Base-by-base conservation (phyloP, 2,113 vertebrate genomes). In the Macaca mulatta region DNA sequence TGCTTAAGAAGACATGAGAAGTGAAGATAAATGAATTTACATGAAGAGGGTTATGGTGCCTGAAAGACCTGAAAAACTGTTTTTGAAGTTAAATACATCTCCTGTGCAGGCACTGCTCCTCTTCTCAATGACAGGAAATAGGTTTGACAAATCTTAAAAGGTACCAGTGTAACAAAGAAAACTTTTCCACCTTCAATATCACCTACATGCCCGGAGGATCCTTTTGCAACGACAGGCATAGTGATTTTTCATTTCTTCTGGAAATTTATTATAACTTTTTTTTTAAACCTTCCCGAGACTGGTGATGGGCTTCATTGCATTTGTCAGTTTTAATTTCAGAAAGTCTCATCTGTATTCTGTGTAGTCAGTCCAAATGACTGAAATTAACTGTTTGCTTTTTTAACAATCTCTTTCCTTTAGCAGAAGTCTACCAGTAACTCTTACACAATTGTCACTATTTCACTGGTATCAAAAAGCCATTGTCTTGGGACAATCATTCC, bases 401-500 rank as follows among this genome's bases (percentile, higher is more conserved):
- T 30, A 59, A 90, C 86, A 86, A 55, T 97, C 88, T 95, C 27
- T 97, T 75, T 52, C 48, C 40, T 97, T 97, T 94, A 90, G 55
- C 78, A 97, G 96, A 98, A 97, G 74, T 85, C 30, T 85, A 57
- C 20, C 45, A 85, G 96, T 89, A 93, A 94, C 84, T 98, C 96
- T 98, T 95, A 93, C 94, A 67, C 96, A 97, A 95, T 97, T 97
- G 95, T 88, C 75, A 86, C 0, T 93, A 89, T 97, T 98, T 98
- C 59, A 97, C 93, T 2, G 94, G 97, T 97, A 98, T 96, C 91
- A 89, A 95, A 98, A 98, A 98, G 96, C 95, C 74, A 98, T 98
- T 99, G 98, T 98, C 97, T 92, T 61, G 75, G 50, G 86, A 98
- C 97, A 98, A 98, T 97, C 95, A 96, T 95, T 93, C 91, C 93